A percentile compares a stretch with the other conserved stretches of the same genome.
phyloP scores from a whole-genome alignment of 2,797 vertebrate genomes.

The Schizopygopsis malacanthus region DNA sequence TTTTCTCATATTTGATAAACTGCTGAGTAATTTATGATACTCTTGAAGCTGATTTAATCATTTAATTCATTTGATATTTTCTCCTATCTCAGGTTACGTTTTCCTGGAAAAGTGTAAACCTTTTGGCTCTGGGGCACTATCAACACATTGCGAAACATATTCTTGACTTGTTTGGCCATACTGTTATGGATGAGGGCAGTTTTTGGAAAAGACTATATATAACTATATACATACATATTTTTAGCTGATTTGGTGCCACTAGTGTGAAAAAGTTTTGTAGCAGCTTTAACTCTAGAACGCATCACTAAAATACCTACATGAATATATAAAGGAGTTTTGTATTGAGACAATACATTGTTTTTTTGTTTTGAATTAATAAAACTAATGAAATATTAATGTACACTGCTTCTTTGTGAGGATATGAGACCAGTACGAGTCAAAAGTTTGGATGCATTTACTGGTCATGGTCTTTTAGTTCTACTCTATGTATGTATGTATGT shows the following conservation, averaged over 20 bases:
- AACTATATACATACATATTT: not conserved
- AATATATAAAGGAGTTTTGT: not conserved
- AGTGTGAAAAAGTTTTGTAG: not conserved
- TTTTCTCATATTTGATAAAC: slow-evolving; percentile 9
- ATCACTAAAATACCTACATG: not conserved
- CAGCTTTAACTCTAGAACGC: not conserved
- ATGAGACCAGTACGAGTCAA: not conserved
- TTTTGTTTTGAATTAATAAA: not conserved
- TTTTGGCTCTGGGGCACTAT: not conserved
- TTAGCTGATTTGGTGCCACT: not conserved
- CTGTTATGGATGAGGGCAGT: not conserved
- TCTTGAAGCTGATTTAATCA: not conserved
- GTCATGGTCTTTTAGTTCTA: too few relatives aligned
- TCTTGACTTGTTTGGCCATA: not conserved
- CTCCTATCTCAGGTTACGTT: not conserved
- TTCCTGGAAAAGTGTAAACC: not conserved
- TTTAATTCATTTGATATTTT: slow-evolving; percentile 18
- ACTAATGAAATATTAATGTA: not conserved
- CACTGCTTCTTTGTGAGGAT: not conserved
- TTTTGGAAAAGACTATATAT: not conserved
- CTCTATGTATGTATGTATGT: too few relatives aligned
- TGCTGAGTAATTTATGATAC: not conserved
- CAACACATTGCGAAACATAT: not conserved
- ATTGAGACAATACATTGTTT: not conserved
- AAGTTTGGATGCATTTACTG: not conserved